Evolutionary conservation across 2,888 invertebrate genomes (phyloP).

Genomic region (Monoplex corrugatus): DNA sequence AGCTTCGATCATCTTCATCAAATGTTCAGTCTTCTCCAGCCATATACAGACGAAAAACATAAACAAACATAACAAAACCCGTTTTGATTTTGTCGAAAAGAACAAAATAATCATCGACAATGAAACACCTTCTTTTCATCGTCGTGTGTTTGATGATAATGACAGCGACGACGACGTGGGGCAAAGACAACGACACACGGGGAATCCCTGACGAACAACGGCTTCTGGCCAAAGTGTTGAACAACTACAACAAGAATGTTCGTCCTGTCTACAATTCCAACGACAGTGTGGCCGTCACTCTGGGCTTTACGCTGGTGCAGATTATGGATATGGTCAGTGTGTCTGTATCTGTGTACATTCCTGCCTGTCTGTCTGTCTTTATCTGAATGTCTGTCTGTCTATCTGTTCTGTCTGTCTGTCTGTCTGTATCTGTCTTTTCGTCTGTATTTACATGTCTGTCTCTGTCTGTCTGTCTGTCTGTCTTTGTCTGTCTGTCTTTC

Average conservation of each 20-base stretch:
- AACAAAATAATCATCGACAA: background rate
- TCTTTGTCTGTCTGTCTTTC: too few relatives aligned
- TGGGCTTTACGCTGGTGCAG: slow-evolving; percentile 84
- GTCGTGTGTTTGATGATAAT: background rate
- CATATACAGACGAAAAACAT: background rate
- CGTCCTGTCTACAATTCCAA: slow-evolving; percentile 83
- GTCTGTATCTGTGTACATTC: too few relatives aligned
- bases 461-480: too few relatives aligned
- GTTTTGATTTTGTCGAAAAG: background rate
- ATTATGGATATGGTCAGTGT: slow-evolving; percentile 84
- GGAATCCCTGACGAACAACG: slow-evolving; percentile 81
- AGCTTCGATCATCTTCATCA: background rate
- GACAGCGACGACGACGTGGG: background rate
- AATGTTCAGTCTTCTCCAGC: background rate
- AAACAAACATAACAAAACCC: background rate
- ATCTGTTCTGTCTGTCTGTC: too few relatives aligned
- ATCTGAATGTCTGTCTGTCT: too few relatives aligned
- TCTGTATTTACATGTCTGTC: too few relatives aligned
- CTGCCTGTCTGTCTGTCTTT: too few relatives aligned
- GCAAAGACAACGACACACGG: slow-evolving; percentile 3
- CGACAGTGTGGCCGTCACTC: slow-evolving; percentile 82
- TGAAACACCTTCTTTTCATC: background rate
- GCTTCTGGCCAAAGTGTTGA: slow-evolving; percentile 82
- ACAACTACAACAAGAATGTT: slow-evolving; percentile 83
- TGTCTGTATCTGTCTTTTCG: too few relatives aligned